Evolutionary conservation across 2,888 invertebrate species (phyloP).

Genomic region (Osmoderma eremita): DNA sequence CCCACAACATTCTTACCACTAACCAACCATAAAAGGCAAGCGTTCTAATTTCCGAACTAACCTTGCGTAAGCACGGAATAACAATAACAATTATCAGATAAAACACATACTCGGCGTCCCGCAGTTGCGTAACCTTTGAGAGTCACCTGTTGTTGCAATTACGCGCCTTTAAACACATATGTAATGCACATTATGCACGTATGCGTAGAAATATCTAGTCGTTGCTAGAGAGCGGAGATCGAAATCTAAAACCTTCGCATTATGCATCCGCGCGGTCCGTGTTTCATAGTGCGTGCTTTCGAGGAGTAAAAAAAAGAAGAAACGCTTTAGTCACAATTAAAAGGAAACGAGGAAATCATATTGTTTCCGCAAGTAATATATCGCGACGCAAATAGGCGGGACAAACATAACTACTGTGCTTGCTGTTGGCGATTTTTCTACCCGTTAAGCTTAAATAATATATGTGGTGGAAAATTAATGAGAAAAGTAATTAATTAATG

Average conservation of each 20-base stretch:
- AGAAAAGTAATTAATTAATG: not conserved
- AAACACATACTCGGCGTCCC: not conserved
- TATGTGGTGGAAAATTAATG: constrained; percentile 2
- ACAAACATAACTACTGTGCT: not conserved
- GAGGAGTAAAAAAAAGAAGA: constrained; percentile 1
- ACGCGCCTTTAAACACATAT: no score
- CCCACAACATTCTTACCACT: no score
- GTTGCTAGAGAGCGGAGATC: not conserved
- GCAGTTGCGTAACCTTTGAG: constrained; percentile 4
- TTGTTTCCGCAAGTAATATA: constrained; percentile 10
- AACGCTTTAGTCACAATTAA: constrained; percentile 3
- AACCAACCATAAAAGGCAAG: not conserved
- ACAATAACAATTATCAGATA: constrained; percentile 21
- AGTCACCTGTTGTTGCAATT: constrained; percentile 8
- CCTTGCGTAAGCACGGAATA: constrained; percentile 8
- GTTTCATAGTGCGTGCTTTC: not conserved
- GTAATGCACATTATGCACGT: no score
- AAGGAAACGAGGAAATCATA: not conserved
- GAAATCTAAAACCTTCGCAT: not conserved
- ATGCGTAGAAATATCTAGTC: no score
- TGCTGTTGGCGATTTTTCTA: not conserved
- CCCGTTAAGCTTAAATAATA: no score
- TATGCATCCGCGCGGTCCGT: not conserved
- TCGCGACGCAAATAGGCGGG: constrained; percentile 3
- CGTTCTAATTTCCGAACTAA: constrained; percentile 3